phyloP scores from a whole-genome alignment of 2,888 invertebrate species.

The Synanthedon tipuliformis region DNA sequence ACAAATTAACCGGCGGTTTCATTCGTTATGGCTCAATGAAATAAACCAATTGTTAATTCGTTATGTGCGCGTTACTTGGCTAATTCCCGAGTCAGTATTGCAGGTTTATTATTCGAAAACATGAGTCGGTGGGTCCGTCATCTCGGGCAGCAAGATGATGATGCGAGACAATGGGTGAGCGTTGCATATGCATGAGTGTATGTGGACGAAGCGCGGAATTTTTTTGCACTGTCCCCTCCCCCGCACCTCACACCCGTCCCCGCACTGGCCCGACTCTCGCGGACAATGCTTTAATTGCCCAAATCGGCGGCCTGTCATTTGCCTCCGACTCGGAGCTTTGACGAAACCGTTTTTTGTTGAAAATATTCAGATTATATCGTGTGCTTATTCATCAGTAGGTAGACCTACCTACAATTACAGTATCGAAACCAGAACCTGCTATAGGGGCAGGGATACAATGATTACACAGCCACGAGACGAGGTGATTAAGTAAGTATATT shows the following conservation, averaged over 20 bases:
- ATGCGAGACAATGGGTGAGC: constrained; percentile 1
- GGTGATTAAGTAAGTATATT: no score
- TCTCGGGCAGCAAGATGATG: background rate
- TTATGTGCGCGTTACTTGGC: no score
- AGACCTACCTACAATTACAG: no score
- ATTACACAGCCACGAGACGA: no score
- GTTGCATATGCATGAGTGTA: constrained; percentile 17
- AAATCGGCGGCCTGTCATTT: constrained; percentile 36
- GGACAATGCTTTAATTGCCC: constrained; percentile 26
- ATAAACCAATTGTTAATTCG: background rate
- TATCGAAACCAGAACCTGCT: no score
- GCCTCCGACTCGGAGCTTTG: constrained; percentile 18
- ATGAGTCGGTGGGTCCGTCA: background rate
- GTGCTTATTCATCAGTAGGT: no score
- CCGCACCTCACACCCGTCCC: constrained; percentile 8
- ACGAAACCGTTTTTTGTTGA: background rate
- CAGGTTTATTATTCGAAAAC: background rate
- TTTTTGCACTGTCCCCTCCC: constrained; percentile 12
- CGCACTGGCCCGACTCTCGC: constrained; percentile 4
- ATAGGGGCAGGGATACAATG: no score
- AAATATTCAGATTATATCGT: no score
- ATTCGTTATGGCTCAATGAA: constrained; percentile 3
- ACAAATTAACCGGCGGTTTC: background rate
- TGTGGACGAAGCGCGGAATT: background rate
- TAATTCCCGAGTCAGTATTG: background rate